A percentile compares a stretch with the other conserved stretches of the same genome.
Conservation (phyloP, 2,888 invertebrate genomes). For the Hedya salicella region DNA sequence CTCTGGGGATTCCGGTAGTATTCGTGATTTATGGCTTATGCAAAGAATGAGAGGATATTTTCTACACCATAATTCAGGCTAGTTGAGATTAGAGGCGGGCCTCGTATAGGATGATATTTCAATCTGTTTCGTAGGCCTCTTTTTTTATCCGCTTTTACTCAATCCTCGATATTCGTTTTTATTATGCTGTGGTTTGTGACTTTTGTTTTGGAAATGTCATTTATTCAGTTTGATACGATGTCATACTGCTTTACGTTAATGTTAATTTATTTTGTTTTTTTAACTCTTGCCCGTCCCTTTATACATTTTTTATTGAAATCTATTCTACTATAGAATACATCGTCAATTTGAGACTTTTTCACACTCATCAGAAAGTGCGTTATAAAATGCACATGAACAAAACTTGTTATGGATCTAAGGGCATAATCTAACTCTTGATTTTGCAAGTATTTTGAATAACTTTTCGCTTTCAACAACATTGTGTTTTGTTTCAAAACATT, state of each 20-base stretch:
- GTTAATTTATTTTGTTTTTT: not conserved
- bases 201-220: conserved; percentile 23
- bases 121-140: conserved; percentile 62
- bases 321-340: too few species aligned
- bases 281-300: too few species aligned
- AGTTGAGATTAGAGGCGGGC: conserved; percentile 77
- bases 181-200: conserved; percentile 16
- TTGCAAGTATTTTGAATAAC: not conserved
- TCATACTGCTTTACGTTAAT: not conserved
- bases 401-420: too few species aligned
- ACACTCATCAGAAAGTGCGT: too few species aligned
- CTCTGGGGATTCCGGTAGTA: conserved; percentile 72
- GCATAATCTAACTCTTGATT: not conserved
- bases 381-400: too few species aligned
- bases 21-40: conserved; percentile 80
- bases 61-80: conserved; percentile 80
- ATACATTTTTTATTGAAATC: too few species aligned
- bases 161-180: conserved; percentile 24
- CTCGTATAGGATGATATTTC: conserved; percentile 71
- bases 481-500: conserved; percentile 9
- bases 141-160: conserved; percentile 51
- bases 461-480: not conserved
- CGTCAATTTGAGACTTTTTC: too few species aligned
- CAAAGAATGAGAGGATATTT: conserved; percentile 82
- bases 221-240: not conserved